Evolutionary conservation across 2,113 vertebrate genomes (phyloP), one percentile per base, ranked within the genome.

Genomic region (Delphinapterus leucas): DNA sequence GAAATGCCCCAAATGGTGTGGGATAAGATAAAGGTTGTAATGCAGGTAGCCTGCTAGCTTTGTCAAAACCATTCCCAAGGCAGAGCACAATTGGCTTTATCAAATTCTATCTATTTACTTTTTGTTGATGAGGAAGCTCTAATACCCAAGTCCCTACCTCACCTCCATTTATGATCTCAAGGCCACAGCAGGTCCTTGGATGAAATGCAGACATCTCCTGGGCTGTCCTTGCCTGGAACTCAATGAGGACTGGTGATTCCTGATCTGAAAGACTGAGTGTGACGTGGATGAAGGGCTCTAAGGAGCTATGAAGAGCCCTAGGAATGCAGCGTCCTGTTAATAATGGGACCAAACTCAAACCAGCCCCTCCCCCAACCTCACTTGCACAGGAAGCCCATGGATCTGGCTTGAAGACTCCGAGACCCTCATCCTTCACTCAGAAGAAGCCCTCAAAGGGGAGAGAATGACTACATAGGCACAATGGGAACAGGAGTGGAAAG

Each of bases 201-300:
- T 49, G 28, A 82, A 82, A 68, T 21, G 41, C 33, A 25, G 17
- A 28, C 21, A 21, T 20, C 74, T 31, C 1, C 47, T 38, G 36
- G 79, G 31, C 55, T 44, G 14, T 8, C 25, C 70, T 86, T 81
- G 47, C 49, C 41, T 13, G 10, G 36, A 86, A 21, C 7, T 93
- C 49, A 10, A n/a, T 55, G 25, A 85, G 28, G n/a, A 12, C 58
- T 5, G 12, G 90, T 13, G 33, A 41, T 26, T 89, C 41, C 36
- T 28, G 14, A 28, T 15, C 44, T 28, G 63, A 63, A 14, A 26
- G n/a, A 13, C 65, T 2, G 23, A 49, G 28, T 13, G 6, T 0
- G 0, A 18, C 13, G 0, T 6, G n/a, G 41, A 21, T 11, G 38
- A 33, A 41, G 74, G 38, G 68, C 33, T 47, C 15, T 18, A 3